Base-by-base conservation (phyloP, 2,888 invertebrate genomes). In the Machimus rusticus region DNA sequence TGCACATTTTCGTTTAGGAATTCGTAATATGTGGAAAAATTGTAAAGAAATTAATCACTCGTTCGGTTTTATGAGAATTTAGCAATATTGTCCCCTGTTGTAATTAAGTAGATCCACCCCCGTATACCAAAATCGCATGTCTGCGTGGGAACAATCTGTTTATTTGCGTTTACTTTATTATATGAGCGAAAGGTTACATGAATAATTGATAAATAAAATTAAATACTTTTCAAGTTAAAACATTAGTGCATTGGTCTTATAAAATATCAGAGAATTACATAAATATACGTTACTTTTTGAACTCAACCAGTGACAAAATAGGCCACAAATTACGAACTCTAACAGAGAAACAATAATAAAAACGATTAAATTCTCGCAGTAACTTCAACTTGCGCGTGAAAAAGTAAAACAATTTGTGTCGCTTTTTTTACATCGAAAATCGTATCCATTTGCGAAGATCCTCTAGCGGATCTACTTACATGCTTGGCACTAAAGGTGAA, bases 401-500 rank as follows among this genome's bases (percentile, higher is more conserved):
- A n/a, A 51, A 9, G 19, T 66, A 66, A 66, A 19, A 66, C 66
- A 66, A 28, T 28, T 66, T 78, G 43, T 46, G 43, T 46, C 14
- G 16, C 31, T 43, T 14, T 77, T 23, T 46, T 14, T 5, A 78
- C 19, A 31, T 79, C 79, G 12, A 19, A 51, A 51, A 39, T 37
- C 43, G 43, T 23, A 79, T 79, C 16, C 51, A 43, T 79, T 79
- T 28, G n/a, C 16, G 31, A 51, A 34, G 23, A 19, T 37, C 19
- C 19, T 57, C 37, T 82, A 66, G 9, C 12, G n/a, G n/a, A 23
- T 79, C 57, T 43, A 5, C 19, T 74, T 74, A 86, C 86, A 88
- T 88, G 89, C 89, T 89, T 89, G 89, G 89, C 89, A 89, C 89
- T 89, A 89, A 66, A 77, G 88, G 87, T 88, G 86, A 88, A 79